Conservation (phyloP, 2,888 invertebrate species). For the Alitta virens region DNA sequence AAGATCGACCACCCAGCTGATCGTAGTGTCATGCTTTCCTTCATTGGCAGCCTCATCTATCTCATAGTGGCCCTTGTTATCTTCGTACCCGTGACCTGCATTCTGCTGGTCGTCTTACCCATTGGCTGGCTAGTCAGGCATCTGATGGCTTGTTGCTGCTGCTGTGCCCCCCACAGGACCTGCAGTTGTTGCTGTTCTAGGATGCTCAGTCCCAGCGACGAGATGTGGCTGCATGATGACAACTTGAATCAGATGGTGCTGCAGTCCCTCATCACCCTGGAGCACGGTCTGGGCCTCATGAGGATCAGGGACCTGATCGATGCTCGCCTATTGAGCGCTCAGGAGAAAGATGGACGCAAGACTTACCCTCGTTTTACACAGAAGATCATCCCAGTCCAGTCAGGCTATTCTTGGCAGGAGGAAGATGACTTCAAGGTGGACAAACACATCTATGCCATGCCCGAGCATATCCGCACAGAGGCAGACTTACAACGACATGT, state of each 20-base stretch:
- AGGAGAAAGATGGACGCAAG: conserved; percentile 49
- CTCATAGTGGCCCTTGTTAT: conserved; percentile 54
- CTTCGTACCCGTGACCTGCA: conserved; percentile 57
- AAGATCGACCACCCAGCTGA: conserved; percentile 57
- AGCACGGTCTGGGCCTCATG: conserved; percentile 58
- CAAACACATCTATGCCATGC: conserved; percentile 59
- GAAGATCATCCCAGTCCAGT: conserved; percentile 53
- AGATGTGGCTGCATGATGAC: conserved; percentile 58
- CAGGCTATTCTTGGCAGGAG: conserved; percentile 60
- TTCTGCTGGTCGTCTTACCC: conserved; percentile 55
- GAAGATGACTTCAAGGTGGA: conserved; percentile 60
- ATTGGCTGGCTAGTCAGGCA: conserved; percentile 47
- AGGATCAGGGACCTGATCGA: conserved; percentile 59
- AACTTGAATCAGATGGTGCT: conserved; percentile 51
- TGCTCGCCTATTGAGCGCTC: conserved; percentile 56
- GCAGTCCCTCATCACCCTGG: conserved; percentile 60
- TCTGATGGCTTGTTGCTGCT: conserved; percentile 44
- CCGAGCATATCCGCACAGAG: conserved; percentile 47
- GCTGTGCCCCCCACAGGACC: conserved; percentile 36
- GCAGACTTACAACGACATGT: conserved; percentile 59
- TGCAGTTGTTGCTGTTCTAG: conserved; percentile 46
- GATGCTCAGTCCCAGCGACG: conserved; percentile 56
- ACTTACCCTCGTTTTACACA: conserved; percentile 60
- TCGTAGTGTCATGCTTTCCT: conserved; percentile 48
- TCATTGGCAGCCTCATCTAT: conserved; percentile 42